Conservation (phyloP, 2,888 invertebrate genomes). For the Junonia oenone region DNA sequence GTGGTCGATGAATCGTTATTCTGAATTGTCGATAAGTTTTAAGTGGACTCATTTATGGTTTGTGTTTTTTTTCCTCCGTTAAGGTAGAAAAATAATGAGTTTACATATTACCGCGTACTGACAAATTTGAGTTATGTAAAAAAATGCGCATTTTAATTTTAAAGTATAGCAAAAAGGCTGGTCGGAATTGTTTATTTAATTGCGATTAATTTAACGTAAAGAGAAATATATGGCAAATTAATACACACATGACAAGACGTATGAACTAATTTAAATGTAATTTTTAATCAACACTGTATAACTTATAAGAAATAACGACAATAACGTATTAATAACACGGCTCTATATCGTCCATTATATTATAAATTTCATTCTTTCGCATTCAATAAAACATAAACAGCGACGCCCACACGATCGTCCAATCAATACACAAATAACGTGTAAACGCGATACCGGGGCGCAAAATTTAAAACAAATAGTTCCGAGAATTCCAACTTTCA, state of each 20-base stretch:
- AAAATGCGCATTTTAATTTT: background rate
- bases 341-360: conserved; percentile 10
- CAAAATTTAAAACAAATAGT: conserved; percentile 74
- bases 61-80: background rate
- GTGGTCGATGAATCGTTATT: conserved; percentile 30
- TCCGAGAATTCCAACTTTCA: conserved; percentile 72
- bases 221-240: background rate
- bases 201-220: background rate
- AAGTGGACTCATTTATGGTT: background rate
- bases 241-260: background rate
- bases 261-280: background rate
- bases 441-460: conserved; percentile 49
- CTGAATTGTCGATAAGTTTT: conserved; percentile 33
- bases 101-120: background rate
- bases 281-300: background rate
- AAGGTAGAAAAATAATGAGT: background rate
- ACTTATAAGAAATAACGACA: background rate
- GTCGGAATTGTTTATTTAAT: background rate
- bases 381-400: conserved; percentile 62
- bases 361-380: conserved; percentile 28
- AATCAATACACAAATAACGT: conserved; percentile 61
- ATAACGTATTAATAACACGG: background rate
- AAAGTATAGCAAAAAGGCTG: background rate
- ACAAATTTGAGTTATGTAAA: background rate
- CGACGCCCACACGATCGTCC: conserved; percentile 51